Evolutionary conservation across 2,888 invertebrate genomes (phyloP), one percentile per base, ranked within the genome.

Genomic region (Pemphredon lugubris): DNA sequence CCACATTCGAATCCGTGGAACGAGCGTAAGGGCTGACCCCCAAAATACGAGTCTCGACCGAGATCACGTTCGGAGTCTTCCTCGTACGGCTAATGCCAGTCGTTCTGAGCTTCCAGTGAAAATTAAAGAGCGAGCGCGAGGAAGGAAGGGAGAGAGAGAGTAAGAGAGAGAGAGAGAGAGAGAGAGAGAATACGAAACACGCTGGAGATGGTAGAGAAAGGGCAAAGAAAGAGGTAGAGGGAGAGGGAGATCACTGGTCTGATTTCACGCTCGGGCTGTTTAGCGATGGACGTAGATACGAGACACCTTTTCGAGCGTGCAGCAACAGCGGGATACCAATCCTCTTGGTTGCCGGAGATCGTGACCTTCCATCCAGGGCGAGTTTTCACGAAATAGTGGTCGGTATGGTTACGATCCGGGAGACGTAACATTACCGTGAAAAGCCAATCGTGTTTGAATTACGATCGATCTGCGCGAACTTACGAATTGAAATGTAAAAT

Each of bases 201-300:
- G n/a, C n/a, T n/a, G n/a, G 42, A 42, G 59, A 59, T 58, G 73
- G 65, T 39, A 60, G 45, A 59, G 54, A 50, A 54, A 45, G 60
- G 54, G 67, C 53, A 37, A 58, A 50, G 64, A 50, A 30, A 30
- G 53, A 61, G 55, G 45, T 48, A 40, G 45, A 61, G 64, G 58
- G 55, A 50, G 72, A 69, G 60, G 70, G 70, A 77, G 79, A 81
- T 84, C 81, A 79, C 83, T 84, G 83, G 84, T 87, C 86, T 84
- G 87, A 87, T 87, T 87, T 87, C 86, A 87, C 84, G 87, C 84
- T 87, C 81, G 86, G 84, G 82, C 82, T 87, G 87, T 83, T 86
- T 84, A 86, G 84, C 85, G 86, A 87, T 87, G 85, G 86, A 86
- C 86, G 77, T 83, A 84, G 86, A 87, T 86, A 86, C 83, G 84